These are phyloP conservation scores for Holacanthus passer DNA, from an alignment of 2,113 vertebrate species.

Conservation along the genomic window DNA sequence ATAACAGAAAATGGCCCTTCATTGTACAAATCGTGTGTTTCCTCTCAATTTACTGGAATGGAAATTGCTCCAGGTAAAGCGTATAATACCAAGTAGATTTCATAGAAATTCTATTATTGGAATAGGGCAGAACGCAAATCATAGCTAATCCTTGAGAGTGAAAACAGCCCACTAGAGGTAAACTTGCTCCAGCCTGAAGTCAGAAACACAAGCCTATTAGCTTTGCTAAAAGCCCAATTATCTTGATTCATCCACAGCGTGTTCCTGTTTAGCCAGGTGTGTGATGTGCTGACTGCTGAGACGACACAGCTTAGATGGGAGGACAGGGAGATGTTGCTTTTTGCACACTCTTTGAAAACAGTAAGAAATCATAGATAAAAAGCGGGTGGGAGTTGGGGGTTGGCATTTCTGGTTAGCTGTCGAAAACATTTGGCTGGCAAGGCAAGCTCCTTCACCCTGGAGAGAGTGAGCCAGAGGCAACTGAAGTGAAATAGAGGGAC, in stretches of 20 bases:
- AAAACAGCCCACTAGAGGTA: conserved; percentile 31
- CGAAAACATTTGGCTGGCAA: conserved; percentile 35
- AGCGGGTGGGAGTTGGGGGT: not conserved
- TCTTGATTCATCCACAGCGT: conserved; percentile 70
- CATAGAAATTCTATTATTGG: not conserved
- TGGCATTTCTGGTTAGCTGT: conserved; percentile 16
- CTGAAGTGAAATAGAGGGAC: conserved; percentile 11
- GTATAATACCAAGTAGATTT: not conserved
- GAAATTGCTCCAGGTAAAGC: conserved; percentile 13
- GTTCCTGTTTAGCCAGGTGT: conserved; percentile 77
- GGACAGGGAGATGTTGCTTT: conserved; percentile 41
- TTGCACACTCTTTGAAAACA: conserved; percentile 44
- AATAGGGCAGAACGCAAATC: not conserved
- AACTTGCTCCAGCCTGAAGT: conserved; percentile 25
- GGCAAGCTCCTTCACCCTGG: conserved; percentile 19
- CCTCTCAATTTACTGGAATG: not conserved
- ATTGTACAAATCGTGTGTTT: not conserved
- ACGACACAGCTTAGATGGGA: conserved; percentile 39
- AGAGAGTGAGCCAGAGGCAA: not conserved
- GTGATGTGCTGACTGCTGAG: conserved; percentile 72
- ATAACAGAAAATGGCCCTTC: not conserved
- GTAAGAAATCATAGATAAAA: not conserved
- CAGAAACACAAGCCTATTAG: conserved; percentile 54
- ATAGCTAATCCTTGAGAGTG: conserved; percentile 25
- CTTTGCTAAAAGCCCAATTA: conserved; percentile 78